Evolutionary conservation across 92 coral and sea anemone genomes (phyloP).

Genomic region (Porites lobata): DNA sequence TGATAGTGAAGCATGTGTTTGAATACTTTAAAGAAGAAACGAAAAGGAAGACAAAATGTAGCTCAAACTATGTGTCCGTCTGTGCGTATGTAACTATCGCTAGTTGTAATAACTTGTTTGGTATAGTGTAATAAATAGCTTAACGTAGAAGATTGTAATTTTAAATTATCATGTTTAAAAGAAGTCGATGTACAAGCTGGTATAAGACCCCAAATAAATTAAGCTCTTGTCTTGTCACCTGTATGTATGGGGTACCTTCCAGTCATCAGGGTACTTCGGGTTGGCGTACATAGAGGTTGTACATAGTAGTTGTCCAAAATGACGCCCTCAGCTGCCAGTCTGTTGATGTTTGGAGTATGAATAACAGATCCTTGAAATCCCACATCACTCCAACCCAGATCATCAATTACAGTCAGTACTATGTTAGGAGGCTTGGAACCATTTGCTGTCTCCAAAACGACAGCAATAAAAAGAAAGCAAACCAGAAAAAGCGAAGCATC

Average conservation of each 20-base stretch:
- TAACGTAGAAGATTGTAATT: too few species aligned
- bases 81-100: too few species aligned
- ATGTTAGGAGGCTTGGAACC: conserved; percentile 56
- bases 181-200: too few species aligned
- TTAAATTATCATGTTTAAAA: too few species aligned
- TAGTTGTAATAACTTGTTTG: too few species aligned
- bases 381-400: conserved; percentile 84
- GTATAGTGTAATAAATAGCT: too few species aligned
- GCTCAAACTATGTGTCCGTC: too few species aligned
- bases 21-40: too few species aligned
- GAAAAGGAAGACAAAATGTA: too few species aligned
- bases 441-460: not conserved
- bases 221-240: conserved; percentile 38
- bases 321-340: conserved; percentile 78
- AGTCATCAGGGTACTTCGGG: conserved; percentile 90
- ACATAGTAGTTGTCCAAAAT: conserved; percentile 82
- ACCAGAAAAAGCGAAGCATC: conserved; percentile 4
- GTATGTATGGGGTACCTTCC: conserved; percentile 92
- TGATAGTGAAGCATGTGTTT: too few species aligned
- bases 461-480: not conserved
- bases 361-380: conserved; percentile 84
- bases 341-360: conserved; percentile 81
- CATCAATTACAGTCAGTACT: conserved; percentile 73
- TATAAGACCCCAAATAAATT: too few species aligned
- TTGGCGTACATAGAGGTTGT: conserved; percentile 85